Evolutionary conservation across 2,113 vertebrate species (phyloP).

Genomic region (Cyanocitta stelleri): DNA sequence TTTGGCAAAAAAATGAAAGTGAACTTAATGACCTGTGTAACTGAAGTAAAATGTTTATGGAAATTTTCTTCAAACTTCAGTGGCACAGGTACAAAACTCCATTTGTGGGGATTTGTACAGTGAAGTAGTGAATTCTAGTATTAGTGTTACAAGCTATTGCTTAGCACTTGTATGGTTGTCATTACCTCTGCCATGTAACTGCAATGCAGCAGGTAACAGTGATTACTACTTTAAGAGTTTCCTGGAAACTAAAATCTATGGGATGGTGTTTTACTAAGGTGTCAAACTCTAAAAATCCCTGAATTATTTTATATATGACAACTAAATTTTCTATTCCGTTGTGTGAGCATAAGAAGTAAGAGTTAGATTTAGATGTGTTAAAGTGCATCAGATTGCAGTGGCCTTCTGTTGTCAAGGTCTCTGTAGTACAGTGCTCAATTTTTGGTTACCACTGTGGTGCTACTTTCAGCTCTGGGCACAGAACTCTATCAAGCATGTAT

Average conservation of each 20-base stretch:
- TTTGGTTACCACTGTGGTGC: neutral
- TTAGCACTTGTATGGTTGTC: neutral
- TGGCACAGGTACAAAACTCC: neutral
- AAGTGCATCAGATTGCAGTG: neutral
- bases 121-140: neutral
- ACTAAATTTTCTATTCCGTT: neutral
- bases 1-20: neutral
- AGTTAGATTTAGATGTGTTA: neutral
- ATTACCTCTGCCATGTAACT: neutral
- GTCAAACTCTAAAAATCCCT: neutral
- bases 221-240: neutral
- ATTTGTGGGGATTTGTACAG: neutral
- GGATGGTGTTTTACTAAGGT: neutral
- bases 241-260: neutral
- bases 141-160: neutral
- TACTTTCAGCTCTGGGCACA: neutral
- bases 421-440: neutral
- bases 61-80: neutral
- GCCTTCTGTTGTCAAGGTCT: neutral
- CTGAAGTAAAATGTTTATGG: neutral
- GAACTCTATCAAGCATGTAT: neutral
- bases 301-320: neutral
- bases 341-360: neutral
- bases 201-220: neutral
- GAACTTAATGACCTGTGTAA: neutral